These are phyloP conservation scores for Conus betulinus DNA, from an alignment of 1,140 invertebrate species.

Conservation along the genomic window DNA sequence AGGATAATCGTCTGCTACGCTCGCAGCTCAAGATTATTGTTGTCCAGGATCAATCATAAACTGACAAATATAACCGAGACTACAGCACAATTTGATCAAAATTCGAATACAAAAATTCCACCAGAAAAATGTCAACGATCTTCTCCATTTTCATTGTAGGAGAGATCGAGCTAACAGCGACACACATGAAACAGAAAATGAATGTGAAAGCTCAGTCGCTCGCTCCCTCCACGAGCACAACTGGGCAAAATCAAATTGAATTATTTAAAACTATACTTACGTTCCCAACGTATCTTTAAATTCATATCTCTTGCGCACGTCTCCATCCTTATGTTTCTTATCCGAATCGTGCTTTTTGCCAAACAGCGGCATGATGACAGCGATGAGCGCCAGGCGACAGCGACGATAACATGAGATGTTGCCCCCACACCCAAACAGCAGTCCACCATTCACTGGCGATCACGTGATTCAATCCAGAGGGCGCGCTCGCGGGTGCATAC, in stretches of 20 bases:
- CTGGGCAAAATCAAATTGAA: background rate
- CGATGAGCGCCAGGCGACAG: background rate
- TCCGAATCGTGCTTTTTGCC: constrained; percentile 64
- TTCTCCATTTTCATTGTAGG: too few species aligned
- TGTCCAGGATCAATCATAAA: too few species aligned
- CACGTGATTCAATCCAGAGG: constrained; percentile 29
- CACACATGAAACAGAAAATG: background rate
- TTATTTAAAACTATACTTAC: constrained; percentile 51
- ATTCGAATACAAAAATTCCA: too few species aligned
- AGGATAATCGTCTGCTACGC: too few species aligned
- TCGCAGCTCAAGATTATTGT: too few species aligned
- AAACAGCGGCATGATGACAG: constrained; percentile 62
- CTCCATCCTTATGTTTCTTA: constrained; percentile 57
- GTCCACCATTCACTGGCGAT: constrained; percentile 35
- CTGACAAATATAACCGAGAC: too few species aligned
- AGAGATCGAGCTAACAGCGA: background rate
- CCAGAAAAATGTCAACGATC: too few species aligned
- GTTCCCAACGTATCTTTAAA: constrained; percentile 67
- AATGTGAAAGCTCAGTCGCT: constrained; percentile 13
- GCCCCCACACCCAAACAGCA: constrained; percentile 36
- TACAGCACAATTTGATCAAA: too few species aligned
- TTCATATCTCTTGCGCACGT: constrained; percentile 62
- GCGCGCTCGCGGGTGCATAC: constrained; percentile 21
- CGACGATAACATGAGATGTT: constrained; percentile 39
- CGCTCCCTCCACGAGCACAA: background rate